Conservation (phyloP, 2,113 vertebrate genomes). For the Rhinichthys klamathensis region DNA sequence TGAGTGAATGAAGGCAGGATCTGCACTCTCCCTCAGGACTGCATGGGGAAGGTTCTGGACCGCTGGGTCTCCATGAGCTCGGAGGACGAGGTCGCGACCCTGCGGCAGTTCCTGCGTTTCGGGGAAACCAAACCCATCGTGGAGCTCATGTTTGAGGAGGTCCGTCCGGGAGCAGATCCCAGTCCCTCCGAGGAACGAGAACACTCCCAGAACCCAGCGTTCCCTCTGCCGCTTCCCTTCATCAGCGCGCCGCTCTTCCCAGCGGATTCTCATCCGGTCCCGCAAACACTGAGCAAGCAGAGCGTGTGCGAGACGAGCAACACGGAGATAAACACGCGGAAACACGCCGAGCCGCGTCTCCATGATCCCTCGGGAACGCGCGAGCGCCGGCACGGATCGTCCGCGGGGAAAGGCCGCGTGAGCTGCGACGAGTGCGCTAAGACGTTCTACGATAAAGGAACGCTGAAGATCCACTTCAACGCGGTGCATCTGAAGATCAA, state of each 20-base stretch:
- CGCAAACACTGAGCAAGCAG: constrained; percentile 69
- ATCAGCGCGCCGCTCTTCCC: constrained; percentile 78
- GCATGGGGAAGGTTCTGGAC: constrained; percentile 85
- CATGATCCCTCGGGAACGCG: not conserved
- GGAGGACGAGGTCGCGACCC: constrained; percentile 89
- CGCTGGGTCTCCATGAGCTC: constrained; percentile 89
- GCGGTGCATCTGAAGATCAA: constrained; percentile 96
- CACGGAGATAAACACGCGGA: not conserved
- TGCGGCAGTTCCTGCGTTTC: constrained; percentile 93
- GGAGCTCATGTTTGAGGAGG: constrained; percentile 90
- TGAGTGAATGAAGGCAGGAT: too few relatives aligned
- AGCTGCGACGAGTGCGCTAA: constrained; percentile 93
- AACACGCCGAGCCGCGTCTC: not conserved
- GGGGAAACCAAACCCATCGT: constrained; percentile 94
- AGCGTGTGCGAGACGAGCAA: constrained; percentile 63
- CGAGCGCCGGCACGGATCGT: constrained; percentile 74
- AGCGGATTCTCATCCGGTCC: constrained; percentile 66
- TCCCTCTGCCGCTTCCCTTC: constrained; percentile 84
- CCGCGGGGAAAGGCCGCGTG: constrained; percentile 84
- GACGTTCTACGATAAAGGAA: constrained; percentile 98
- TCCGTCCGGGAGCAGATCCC: constrained; percentile 42
- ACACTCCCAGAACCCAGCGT: constrained; percentile 60
- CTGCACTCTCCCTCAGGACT: constrained; percentile 1
- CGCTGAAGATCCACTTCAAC: constrained; percentile 97
- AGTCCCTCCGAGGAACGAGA: not conserved